These are phyloP conservation scores for Pseudococcus longispinus DNA, from an alignment of 2,888 invertebrate genomes.

Conservation along the genomic window DNA sequence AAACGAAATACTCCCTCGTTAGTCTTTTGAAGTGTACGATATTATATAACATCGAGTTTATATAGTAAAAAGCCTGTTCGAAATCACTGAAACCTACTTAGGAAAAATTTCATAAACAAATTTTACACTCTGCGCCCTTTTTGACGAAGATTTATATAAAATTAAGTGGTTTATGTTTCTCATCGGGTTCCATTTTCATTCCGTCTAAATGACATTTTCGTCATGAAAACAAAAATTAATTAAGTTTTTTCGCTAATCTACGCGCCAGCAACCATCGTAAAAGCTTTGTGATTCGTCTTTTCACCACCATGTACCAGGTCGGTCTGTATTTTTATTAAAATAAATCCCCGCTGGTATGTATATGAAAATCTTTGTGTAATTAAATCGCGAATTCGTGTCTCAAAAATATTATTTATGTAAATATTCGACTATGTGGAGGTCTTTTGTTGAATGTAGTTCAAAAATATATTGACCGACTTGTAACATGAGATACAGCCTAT, in stretches of 20 bases:
- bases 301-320: neutral
- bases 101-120: neutral
- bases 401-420: neutral
- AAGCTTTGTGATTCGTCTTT: neutral
- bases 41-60: neutral
- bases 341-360: neutral
- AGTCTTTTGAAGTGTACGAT: neutral
- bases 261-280: neutral
- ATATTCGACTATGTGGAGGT: neutral
- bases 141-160: neutral
- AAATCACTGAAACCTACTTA: neutral
- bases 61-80: neutral
- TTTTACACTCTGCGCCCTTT: neutral
- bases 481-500: no score
- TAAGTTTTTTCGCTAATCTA: constrained; percentile 31
- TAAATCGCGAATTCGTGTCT: neutral
- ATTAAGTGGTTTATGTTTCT: constrained; percentile 1
- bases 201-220: constrained; percentile 5
- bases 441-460: neutral
- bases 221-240: neutral
- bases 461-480: neutral
- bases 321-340: neutral
- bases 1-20: neutral
- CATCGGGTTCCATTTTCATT: constrained; percentile 15
- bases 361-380: neutral